These are phyloP conservation scores for Cavia aperea DNA, from an alignment of 2,113 vertebrate species.

Conservation along the genomic window DNA sequence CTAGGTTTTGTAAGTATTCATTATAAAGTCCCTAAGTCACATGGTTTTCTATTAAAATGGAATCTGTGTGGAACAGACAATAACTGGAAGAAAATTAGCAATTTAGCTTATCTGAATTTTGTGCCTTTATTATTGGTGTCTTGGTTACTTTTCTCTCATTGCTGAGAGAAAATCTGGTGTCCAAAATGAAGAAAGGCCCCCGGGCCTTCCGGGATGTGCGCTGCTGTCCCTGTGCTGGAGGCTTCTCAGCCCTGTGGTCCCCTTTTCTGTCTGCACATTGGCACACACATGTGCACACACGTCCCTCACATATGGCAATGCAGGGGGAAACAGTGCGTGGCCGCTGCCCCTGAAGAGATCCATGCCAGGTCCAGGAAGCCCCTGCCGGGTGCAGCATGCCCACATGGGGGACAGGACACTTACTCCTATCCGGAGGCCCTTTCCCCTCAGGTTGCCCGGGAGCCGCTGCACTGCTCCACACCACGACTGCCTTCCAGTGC, in stretches of 20 bases:
- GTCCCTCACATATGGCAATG: neutral
- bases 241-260: neutral
- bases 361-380: neutral
- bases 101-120: slow-evolving; percentile 15
- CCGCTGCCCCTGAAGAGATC: neutral
- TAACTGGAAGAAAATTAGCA: slow-evolving; percentile 7
- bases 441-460: slow-evolving; percentile 57
- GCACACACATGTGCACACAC: neutral
- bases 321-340: neutral
- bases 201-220: neutral
- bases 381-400: neutral
- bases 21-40: neutral
- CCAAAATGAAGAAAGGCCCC: neutral
- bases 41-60: neutral
- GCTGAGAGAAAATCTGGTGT: too few relatives aligned
- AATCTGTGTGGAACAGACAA: neutral
- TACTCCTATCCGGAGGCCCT: slow-evolving; percentile 67
- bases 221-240: neutral
- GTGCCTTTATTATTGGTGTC: neutral
- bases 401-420: neutral
- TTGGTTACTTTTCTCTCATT: too few relatives aligned
- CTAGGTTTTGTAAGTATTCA: neutral
- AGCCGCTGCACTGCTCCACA: slow-evolving; percentile 29
- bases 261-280: neutral
- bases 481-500: neutral